phyloP scores from a whole-genome alignment of 2,797 vertebrate genomes.

The Enteromius trimaculatus region DNA sequence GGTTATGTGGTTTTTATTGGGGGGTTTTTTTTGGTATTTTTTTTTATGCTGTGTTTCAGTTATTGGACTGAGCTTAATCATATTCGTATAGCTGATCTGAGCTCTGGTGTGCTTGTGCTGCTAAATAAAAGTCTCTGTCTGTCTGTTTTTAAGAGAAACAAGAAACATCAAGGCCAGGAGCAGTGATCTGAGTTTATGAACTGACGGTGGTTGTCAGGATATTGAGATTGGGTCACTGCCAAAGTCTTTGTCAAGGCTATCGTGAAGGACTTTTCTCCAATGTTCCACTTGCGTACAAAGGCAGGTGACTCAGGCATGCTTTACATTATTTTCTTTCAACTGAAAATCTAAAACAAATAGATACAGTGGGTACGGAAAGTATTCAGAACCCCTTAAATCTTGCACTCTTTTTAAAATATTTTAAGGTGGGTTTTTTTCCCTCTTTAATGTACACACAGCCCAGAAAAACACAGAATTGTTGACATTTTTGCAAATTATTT shows the following conservation, averaged over 20 bases:
- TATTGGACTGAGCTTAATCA: constrained; percentile 59
- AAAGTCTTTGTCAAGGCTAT: constrained; percentile 13
- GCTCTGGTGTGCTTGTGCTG: constrained; percentile 26
- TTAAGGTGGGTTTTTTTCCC: too few relatives aligned
- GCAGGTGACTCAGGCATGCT: not conserved
- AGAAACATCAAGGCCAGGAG: constrained; percentile 57
- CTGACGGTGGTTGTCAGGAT: not conserved
- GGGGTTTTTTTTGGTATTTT: not conserved
- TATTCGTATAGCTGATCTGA: constrained; percentile 55
- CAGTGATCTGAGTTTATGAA: constrained; percentile 48
- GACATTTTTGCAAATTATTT: too few relatives aligned
- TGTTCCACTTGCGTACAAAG: not conserved
- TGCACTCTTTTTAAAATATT: too few relatives aligned
- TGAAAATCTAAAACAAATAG: not conserved
- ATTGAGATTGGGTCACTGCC: not conserved
- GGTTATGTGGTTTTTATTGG: not conserved
- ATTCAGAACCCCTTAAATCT: too few relatives aligned
- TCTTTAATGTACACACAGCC: too few relatives aligned
- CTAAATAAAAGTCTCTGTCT: constrained; percentile 61
- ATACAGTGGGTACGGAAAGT: too few relatives aligned
- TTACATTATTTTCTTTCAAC: not conserved
- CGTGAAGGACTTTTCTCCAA: not conserved
- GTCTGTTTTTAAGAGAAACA: constrained; percentile 55
- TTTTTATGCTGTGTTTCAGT: not conserved
- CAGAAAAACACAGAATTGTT: too few relatives aligned